Evolutionary conservation across 2,888 invertebrate species (phyloP).

Genomic region (Hedya salicella): DNA sequence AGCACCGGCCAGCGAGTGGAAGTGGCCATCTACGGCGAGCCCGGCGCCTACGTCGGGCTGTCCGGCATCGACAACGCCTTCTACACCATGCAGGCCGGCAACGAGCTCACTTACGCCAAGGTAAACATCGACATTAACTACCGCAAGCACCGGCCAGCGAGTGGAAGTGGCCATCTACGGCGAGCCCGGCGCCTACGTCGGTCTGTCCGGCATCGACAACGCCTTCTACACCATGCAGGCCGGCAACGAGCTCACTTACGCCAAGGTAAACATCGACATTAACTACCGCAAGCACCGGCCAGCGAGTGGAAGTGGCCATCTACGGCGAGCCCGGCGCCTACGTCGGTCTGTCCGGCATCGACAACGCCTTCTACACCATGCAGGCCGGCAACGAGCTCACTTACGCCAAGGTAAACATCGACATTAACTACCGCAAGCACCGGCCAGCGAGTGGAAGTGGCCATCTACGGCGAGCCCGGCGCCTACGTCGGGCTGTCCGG

Average conservation of each 20-base stretch:
- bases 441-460: constrained; percentile 97
- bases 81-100: constrained; percentile 96
- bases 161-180: constrained; percentile 97
- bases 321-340: constrained; percentile 97
- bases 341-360: constrained; percentile 96
- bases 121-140: constrained; percentile 90
- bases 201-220: constrained; percentile 94
- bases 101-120: constrained; percentile 94
- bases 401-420: constrained; percentile 88
- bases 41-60: constrained; percentile 96
- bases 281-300: constrained; percentile 97
- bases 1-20: constrained; percentile 97
- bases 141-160: constrained; percentile 96
- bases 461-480: constrained; percentile 97
- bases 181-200: constrained; percentile 97
- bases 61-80: constrained; percentile 95
- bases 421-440: constrained; percentile 96
- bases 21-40: constrained; percentile 96
- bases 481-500: constrained; percentile 97
- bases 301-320: constrained; percentile 96
- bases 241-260: constrained; percentile 94
- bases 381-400: constrained; percentile 96
- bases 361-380: constrained; percentile 95
- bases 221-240: constrained; percentile 97
- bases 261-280: constrained; percentile 87